These are phyloP conservation scores for Lepilemur septentrionalis DNA, from an alignment of 2,797 vertebrate species.

Conservation along the genomic window DNA sequence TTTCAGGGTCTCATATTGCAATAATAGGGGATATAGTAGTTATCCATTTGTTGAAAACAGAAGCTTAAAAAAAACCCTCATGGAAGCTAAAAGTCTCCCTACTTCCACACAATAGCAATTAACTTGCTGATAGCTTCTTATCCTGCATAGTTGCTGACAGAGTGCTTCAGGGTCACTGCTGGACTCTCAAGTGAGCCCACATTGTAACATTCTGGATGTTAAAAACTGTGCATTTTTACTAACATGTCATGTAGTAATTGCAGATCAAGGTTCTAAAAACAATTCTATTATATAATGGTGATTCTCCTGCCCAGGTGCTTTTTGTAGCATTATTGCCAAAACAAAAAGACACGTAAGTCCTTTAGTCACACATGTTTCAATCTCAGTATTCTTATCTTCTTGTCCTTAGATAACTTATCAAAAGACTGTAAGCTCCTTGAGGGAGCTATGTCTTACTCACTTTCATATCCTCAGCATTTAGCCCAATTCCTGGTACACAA, in stretches of 20 bases:
- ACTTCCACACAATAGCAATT: not conserved
- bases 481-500: not conserved
- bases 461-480: not conserved
- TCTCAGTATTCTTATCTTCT: slow-evolving; percentile 6
- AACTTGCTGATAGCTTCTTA: slow-evolving; percentile 2
- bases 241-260: not conserved
- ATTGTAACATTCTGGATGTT: not conserved
- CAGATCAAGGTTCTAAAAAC: not conserved
- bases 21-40: not conserved
- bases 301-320: not conserved
- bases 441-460: not conserved
- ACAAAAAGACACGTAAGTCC: not conserved
- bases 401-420: not conserved
- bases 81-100: not conserved
- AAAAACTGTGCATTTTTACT: not conserved
- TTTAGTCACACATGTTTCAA: not conserved
- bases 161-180: not conserved
- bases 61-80: not conserved
- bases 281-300: not conserved
- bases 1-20: slow-evolving; percentile 6
- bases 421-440: not conserved
- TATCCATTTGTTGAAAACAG: slow-evolving; percentile 27
- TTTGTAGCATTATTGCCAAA: not conserved
- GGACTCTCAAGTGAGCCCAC: not conserved
- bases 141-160: not conserved